A percentile compares a stretch with the other conserved stretches of the same genome.
phyloP scores from a whole-genome alignment of 2,888 invertebrate species.

The Lissocephala sabroskyi region DNA sequence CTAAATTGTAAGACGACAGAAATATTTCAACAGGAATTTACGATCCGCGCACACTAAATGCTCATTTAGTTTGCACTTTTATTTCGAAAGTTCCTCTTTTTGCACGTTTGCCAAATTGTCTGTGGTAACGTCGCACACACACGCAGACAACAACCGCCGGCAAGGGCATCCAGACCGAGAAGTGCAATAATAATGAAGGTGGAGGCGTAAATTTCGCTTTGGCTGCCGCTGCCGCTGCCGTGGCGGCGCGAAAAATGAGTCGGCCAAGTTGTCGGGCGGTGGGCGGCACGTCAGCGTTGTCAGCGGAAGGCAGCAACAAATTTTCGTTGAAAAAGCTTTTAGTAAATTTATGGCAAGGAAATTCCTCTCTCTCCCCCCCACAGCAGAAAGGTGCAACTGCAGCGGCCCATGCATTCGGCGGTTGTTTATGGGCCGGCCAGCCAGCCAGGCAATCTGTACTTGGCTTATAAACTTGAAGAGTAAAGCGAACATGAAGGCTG shows the following conservation, averaged over 20 bases:
- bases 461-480: constrained; percentile 13
- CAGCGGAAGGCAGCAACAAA: constrained; percentile 65
- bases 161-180: constrained; percentile 10
- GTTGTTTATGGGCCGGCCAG: constrained; percentile 38
- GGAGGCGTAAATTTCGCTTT: constrained; percentile 63
- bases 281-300: constrained; percentile 62
- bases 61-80: constrained; percentile 65
- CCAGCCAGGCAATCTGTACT: constrained; percentile 12
- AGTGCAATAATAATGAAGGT: constrained; percentile 66
- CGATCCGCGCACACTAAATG: constrained; percentile 60
- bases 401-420: constrained; percentile 22
- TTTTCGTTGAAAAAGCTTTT: constrained; percentile 63
- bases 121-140: constrained; percentile 38
- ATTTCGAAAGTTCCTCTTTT: constrained; percentile 57
- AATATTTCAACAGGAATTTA: constrained; percentile 63
- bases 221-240: constrained; percentile 30
- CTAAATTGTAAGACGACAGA: constrained; percentile 67
- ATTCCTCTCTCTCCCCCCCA: constrained; percentile 31
- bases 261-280: constrained; percentile 20
- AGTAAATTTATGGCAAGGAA: constrained; percentile 65
- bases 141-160: constrained; percentile 8
- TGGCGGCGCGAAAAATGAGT: constrained; percentile 19
- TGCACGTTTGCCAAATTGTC: constrained; percentile 68
- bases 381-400: constrained; percentile 17
- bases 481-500: too few species aligned